Conservation (phyloP, 2,888 invertebrate genomes). For the Ashinkailepas kermadecensis region DNA sequence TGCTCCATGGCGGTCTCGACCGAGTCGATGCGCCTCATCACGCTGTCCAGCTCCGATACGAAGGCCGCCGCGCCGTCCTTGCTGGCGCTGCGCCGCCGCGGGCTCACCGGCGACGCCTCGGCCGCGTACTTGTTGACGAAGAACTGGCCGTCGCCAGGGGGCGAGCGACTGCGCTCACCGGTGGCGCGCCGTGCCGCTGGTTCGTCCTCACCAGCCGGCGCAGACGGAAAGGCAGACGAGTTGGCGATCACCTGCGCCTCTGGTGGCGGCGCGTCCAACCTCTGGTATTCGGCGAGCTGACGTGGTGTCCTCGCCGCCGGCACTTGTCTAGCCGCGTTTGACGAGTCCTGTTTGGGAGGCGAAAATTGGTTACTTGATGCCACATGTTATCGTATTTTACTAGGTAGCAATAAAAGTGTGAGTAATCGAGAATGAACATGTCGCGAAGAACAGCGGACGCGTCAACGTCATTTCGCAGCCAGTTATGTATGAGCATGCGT, state of each 20-base stretch:
- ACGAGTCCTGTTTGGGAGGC: neutral
- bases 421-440: no score
- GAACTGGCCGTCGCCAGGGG: neutral
- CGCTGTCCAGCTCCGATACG: slow-evolving; percentile 52
- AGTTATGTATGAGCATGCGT: no score
- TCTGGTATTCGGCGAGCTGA: neutral
- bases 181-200: neutral
- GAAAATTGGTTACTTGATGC: no score
- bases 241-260: slow-evolving; percentile 13
- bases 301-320: neutral
- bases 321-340: neutral
- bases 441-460: no score
- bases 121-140: slow-evolving; percentile 5
- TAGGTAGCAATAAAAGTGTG: no score
- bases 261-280: neutral
- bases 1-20: slow-evolving; percentile 55
- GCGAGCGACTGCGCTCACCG: neutral
- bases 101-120: neutral
- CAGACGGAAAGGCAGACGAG: neutral
- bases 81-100: neutral
- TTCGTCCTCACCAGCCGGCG: neutral
- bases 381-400: no score
- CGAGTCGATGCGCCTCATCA: slow-evolving; percentile 53
- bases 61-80: slow-evolving; percentile 47
- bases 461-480: no score